phyloP scores from a whole-genome alignment of 2,113 vertebrate genomes.

The Ancistrus triradiatus region DNA sequence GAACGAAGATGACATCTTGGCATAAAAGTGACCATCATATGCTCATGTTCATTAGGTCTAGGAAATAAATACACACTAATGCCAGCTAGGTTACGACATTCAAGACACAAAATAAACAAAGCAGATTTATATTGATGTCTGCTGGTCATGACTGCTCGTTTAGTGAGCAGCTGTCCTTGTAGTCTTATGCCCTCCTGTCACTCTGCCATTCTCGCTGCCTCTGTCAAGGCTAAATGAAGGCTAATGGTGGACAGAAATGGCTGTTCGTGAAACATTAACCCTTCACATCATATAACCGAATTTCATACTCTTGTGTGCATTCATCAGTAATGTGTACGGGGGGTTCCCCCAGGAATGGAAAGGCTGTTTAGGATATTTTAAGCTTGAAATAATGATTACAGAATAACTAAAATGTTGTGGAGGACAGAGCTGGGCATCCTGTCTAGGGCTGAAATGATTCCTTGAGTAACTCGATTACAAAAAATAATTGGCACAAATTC shows the following conservation, averaged over 20 bases:
- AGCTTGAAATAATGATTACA: too few species aligned
- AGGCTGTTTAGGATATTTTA: too few species aligned
- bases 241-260: constrained; percentile 12
- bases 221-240: constrained; percentile 2
- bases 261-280: constrained; percentile 3
- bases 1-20: background rate
- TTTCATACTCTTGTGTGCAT: background rate
- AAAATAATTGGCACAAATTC: too few species aligned
- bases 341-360: too few species aligned
- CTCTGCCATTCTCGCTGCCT: background rate
- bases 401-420: too few species aligned
- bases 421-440: too few species aligned
- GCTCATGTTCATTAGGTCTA: background rate
- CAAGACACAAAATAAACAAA: background rate
- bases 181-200: background rate
- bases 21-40: background rate
- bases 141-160: background rate
- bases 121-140: background rate
- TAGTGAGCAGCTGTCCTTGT: constrained; percentile 16
- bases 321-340: background rate
- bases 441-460: too few species aligned
- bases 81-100: background rate
- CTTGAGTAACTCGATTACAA: too few species aligned
- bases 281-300: background rate
- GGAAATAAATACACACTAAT: background rate